Conservation (phyloP, 1,140 invertebrate species). For the Delia radicum region DNA sequence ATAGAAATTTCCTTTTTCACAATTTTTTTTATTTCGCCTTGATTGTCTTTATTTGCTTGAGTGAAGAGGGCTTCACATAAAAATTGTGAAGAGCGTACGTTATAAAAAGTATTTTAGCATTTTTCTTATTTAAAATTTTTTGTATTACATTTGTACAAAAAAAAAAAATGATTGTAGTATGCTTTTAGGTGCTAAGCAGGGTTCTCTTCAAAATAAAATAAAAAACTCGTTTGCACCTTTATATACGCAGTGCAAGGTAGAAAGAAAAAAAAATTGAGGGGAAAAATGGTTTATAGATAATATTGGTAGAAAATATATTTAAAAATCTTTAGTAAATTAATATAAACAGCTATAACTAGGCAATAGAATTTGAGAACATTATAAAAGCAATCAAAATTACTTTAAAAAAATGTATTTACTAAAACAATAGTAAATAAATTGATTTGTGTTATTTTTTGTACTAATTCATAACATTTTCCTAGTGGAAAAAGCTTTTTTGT, state of each 20-base stretch:
- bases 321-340: not conserved
- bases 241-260: not conserved
- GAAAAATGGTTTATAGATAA: not conserved
- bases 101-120: not conserved
- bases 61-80: conserved; percentile 16
- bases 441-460: no score
- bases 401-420: not conserved
- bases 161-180: conserved; percentile 5
- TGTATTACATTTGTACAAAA: no score
- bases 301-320: not conserved
- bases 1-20: not conserved
- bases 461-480: no score
- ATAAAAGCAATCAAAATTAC: not conserved
- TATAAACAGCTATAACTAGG: no score
- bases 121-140: not conserved
- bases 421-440: no score
- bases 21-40: not conserved
- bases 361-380: not conserved
- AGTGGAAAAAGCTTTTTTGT: no score
- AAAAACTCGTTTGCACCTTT: conserved; percentile 3
- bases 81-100: not conserved
- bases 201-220: not conserved
- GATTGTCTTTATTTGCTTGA: conserved; percentile 20
- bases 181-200: conserved; percentile 19
- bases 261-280: not conserved